Percentiles rank a stretch among this genome's conserved stretches.
Evolutionary conservation across 1,140 invertebrate genomes (phyloP).

Genomic region (Conus betulinus): DNA sequence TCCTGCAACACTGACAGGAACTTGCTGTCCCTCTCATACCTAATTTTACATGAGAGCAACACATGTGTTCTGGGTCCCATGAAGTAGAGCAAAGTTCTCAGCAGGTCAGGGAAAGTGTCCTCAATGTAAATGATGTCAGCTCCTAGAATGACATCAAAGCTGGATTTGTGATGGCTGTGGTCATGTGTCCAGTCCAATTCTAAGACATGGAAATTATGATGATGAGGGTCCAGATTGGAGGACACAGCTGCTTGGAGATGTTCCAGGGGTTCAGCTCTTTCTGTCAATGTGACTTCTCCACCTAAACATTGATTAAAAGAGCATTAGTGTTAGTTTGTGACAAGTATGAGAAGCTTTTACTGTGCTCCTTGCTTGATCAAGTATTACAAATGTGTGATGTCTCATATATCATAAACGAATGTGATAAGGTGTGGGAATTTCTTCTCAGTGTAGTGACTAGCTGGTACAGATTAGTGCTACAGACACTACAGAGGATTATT

Average conservation of each 20-base stretch:
- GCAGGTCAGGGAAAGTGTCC: constrained; percentile 68
- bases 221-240: constrained; percentile 49
- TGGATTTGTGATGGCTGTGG: constrained; percentile 38
- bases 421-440: too few relatives aligned
- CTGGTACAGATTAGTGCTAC: too few relatives aligned
- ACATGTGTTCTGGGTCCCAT: constrained; percentile 53
- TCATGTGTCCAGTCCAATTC: constrained; percentile 69
- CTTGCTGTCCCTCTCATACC: constrained; percentile 69
- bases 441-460: too few relatives aligned
- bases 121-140: constrained; percentile 75
- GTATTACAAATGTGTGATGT: too few relatives aligned
- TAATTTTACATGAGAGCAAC: constrained; percentile 68
- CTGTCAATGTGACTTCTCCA: constrained; percentile 67
- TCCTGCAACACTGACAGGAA: constrained; percentile 65
- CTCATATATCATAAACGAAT: too few relatives aligned
- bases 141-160: constrained; percentile 71
- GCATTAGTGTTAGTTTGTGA: neutral
- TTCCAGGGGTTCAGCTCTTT: constrained; percentile 60
- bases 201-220: constrained; percentile 43
- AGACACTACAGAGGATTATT: too few relatives aligned
- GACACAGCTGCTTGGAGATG: constrained; percentile 56
- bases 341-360: too few relatives aligned
- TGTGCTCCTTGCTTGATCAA: too few relatives aligned
- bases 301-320: constrained; percentile 52
- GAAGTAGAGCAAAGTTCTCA: constrained; percentile 65